These are phyloP conservation scores for Xiphydria camelus DNA, from an alignment of 2,888 invertebrate genomes.

Conservation along the genomic window DNA sequence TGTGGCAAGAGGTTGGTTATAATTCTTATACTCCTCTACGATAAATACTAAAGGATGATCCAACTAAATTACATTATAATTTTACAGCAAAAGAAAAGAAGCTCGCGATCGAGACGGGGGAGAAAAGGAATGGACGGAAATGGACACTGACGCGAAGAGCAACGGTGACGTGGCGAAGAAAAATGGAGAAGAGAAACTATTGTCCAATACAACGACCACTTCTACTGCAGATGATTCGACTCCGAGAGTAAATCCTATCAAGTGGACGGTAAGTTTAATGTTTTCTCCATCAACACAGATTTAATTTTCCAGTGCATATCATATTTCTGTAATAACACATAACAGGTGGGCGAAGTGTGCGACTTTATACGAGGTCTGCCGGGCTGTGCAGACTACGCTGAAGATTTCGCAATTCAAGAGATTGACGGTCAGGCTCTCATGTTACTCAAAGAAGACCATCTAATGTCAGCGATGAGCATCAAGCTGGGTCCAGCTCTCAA, in stretches of 20 bases:
- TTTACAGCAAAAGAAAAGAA: slow-evolving; percentile 49
- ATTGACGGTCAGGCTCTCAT: slow-evolving; percentile 95
- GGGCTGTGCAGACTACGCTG: slow-evolving; percentile 90
- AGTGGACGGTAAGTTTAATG: slow-evolving; percentile 65
- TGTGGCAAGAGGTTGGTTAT: slow-evolving; percentile 68
- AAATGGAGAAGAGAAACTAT: slow-evolving; percentile 57
- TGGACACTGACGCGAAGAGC: slow-evolving; percentile 46
- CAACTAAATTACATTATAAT: no score
- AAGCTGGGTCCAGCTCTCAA: slow-evolving; percentile 95
- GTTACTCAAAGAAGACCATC: slow-evolving; percentile 89
- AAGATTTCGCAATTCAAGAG: slow-evolving; percentile 93
- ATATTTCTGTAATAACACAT: no score
- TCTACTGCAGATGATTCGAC: slow-evolving; percentile 42
- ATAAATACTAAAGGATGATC: no score
- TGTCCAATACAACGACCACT: slow-evolving; percentile 32
- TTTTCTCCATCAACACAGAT: background rate
- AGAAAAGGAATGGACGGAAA: slow-evolving; percentile 52
- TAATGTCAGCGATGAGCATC: slow-evolving; percentile 93
- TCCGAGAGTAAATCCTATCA: slow-evolving; percentile 65
- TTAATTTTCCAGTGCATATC: no score
- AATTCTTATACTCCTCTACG: slow-evolving; percentile 24
- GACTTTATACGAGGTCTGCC: slow-evolving; percentile 88
- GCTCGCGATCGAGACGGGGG: slow-evolving; percentile 37
- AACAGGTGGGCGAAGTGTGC: slow-evolving; percentile 81
- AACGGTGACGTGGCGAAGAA: slow-evolving; percentile 41